These are phyloP conservation scores for Choreutis nemorana DNA, from an alignment of 2,888 invertebrate species.

Conservation along the genomic window DNA sequence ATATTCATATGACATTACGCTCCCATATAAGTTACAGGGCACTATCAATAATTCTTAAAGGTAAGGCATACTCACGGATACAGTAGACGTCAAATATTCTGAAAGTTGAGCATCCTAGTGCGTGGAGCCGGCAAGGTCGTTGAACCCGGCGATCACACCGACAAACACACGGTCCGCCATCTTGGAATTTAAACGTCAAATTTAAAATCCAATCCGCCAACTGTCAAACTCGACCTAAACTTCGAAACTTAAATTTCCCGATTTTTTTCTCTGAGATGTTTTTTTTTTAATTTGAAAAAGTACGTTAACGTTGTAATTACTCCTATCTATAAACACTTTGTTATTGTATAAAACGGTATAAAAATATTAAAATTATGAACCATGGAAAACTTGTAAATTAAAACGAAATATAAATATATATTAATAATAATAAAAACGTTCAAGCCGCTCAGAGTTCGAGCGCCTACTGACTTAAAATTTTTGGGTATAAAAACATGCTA, in stretches of 20 bases:
- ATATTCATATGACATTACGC: constrained; percentile 45
- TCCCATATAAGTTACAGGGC: constrained; percentile 30
- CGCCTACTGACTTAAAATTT: constrained; percentile 68
- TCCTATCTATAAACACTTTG: constrained; percentile 61
- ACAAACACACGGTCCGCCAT: constrained; percentile 57
- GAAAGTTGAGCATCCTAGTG: constrained; percentile 55
- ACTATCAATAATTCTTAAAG: constrained; percentile 35
- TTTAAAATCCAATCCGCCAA: constrained; percentile 33
- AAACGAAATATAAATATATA: constrained; percentile 68
- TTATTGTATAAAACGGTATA: constrained; percentile 65
- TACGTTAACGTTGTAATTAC: constrained; percentile 38
- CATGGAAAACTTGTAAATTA: constrained; percentile 66
- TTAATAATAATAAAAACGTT: constrained; percentile 65
- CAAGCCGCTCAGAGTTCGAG: constrained; percentile 63
- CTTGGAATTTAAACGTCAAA: constrained; percentile 42
- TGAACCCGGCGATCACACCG: constrained; percentile 41
- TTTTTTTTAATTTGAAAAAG: constrained; percentile 6
- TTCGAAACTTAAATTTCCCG: constrained; percentile 16
- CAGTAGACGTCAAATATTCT: constrained; percentile 58
- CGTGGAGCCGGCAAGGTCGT: constrained; percentile 29
- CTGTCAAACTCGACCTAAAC: constrained; percentile 36
- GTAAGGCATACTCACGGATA: constrained; percentile 46
- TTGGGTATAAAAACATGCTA: constrained; percentile 68
- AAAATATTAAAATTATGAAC: constrained; percentile 67
- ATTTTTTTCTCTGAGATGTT: neutral